Conservation (phyloP, 1,140 invertebrate species). For the Telenomus remus region DNA sequence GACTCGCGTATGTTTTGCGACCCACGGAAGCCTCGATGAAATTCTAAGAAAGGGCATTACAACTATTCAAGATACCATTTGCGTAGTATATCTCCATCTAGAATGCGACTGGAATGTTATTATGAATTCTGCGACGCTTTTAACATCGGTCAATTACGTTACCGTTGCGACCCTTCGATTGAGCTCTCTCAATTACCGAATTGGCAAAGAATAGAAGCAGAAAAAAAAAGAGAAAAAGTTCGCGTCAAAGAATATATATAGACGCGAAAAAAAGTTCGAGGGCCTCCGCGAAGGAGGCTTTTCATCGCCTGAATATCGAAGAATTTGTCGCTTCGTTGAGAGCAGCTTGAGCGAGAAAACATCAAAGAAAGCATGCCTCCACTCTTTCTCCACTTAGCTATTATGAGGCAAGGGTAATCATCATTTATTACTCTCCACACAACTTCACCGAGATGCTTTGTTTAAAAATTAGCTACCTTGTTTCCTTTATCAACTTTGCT, state of each 20-base stretch:
- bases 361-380: conserved; percentile 68
- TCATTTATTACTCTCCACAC: conserved; percentile 73
- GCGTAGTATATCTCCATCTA: conserved; percentile 38
- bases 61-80: conserved; percentile 46
- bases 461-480: conserved; percentile 73
- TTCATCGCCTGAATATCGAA: conserved; percentile 75
- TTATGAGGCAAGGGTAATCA: conserved; percentile 64
- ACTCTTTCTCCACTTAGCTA: conserved; percentile 34
- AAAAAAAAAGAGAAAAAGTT: too few relatives aligned
- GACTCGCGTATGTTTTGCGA: conserved; percentile 24
- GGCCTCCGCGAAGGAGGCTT: conserved; percentile 64
- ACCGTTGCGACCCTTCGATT: neutral
- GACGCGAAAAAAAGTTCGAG: conserved; percentile 45
- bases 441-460: conserved; percentile 72
- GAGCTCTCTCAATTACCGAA: conserved; percentile 10
- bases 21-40: conserved; percentile 32
- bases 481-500: conserved; percentile 61
- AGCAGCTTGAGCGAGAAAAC: conserved; percentile 67
- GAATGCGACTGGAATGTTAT: conserved; percentile 40
- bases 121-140: conserved; percentile 29
- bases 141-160: conserved; percentile 42
- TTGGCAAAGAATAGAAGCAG: neutral
- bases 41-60: conserved; percentile 50
- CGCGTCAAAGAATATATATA: too few relatives aligned
- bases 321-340: conserved; percentile 74